These are phyloP conservation scores for Gnathonemus longibarbis DNA, from an alignment of 2,113 vertebrate species.

Conservation along the genomic window DNA sequence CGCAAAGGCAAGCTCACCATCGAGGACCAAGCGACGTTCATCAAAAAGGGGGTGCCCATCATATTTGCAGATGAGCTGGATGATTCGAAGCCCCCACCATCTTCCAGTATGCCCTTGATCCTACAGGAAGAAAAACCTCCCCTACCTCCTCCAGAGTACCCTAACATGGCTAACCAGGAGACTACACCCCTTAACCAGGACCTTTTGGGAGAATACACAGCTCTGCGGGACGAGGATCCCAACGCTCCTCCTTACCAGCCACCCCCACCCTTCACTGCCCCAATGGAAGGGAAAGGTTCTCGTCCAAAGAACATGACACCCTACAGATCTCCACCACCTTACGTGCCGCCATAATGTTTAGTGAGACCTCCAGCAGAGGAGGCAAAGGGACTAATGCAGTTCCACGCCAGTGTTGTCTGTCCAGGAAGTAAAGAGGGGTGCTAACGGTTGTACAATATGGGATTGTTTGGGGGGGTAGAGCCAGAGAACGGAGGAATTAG, in stretches of 20 bases:
- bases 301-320: constrained; percentile 99
- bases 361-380: constrained; percentile 41
- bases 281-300: constrained; percentile 94
- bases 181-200: constrained; percentile 90
- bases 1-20: constrained; percentile 94
- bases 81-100: constrained; percentile 88
- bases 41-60: constrained; percentile 95
- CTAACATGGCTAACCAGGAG: constrained; percentile 85
- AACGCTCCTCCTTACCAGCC: constrained; percentile 95
- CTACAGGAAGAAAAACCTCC: constrained; percentile 98
- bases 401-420: constrained; percentile 67
- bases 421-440: constrained; percentile 32
- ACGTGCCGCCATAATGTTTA: constrained; percentile 87
- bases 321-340: constrained; percentile 96
- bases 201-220: constrained; percentile 83
- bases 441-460: constrained; percentile 27
- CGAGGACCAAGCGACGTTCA: constrained; percentile 96
- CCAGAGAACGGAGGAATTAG: constrained; percentile 8
- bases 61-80: constrained; percentile 95
- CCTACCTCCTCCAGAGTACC: constrained; percentile 87
- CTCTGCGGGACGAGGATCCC: constrained; percentile 89
- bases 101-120: constrained; percentile 95
- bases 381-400: constrained; percentile 62
- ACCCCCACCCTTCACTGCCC: constrained; percentile 87
- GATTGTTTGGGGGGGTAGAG: constrained; percentile 35